Percentiles rank a stretch among this genome's conserved stretches.
Evolutionary conservation across 2,797 vertebrate genomes (phyloP).

Genomic region (Periophthalmus magnuspinnatus): DNA sequence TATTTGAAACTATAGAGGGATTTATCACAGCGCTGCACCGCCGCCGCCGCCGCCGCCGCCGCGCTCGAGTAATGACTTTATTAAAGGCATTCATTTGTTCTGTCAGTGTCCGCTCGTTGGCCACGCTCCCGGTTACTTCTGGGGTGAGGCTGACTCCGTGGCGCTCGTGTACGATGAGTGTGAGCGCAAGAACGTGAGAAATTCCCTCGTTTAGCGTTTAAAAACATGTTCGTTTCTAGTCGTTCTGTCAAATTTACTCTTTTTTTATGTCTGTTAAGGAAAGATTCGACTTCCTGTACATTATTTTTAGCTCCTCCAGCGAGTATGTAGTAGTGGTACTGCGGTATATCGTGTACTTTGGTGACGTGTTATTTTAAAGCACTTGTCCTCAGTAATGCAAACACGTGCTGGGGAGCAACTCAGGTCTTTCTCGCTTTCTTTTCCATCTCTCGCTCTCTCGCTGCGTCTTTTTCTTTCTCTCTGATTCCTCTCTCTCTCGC

Average conservation of each 20-base stretch:
- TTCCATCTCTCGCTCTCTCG: no score
- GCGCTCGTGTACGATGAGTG: slow-evolving; percentile 1
- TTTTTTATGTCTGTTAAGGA: no score
- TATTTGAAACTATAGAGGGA: slow-evolving; percentile 16
- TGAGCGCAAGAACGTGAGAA: no score
- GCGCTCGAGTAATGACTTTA: slow-evolving; percentile 12
- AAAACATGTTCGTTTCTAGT: slow-evolving; percentile 3
- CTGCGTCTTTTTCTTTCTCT: no score
- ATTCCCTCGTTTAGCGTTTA: not conserved
- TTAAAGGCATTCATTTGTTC: slow-evolving; percentile 33
- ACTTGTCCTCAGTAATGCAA: not conserved
- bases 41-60: not conserved
- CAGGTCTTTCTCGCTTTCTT: no score
- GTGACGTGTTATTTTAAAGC: slow-evolving; percentile 8
- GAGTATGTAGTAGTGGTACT: no score
- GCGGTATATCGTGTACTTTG: no score
- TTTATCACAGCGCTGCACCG: not conserved
- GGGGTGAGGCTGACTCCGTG: slow-evolving; percentile 17
- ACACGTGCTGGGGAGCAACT: not conserved
- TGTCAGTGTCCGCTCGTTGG: slow-evolving; percentile 30
- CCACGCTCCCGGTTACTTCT: slow-evolving; percentile 23
- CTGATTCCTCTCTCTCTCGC: no score
- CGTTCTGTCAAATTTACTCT: not conserved
- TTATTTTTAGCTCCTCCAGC: no score
- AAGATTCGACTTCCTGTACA: no score